Base-by-base conservation (phyloP, 2,888 invertebrate species). In the Ennomos fuscantarius region DNA sequence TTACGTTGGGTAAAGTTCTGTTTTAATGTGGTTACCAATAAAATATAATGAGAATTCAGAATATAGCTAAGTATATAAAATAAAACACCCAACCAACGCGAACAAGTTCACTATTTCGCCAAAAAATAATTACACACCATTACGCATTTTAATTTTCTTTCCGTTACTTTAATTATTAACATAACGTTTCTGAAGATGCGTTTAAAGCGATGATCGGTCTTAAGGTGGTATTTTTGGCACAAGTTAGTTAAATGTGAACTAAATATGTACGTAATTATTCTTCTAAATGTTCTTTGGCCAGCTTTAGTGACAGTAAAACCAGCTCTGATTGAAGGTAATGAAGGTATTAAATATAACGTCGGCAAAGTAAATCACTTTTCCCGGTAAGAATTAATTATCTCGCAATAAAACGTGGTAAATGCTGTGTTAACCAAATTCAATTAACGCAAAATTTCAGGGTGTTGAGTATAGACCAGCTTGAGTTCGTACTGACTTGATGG, bases 361-460 rank as follows among this genome's bases (percentile, higher is more conserved):
- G 63, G 68, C 69, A 64, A 68, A 69, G 70, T 68, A 80, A 77
- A 74, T 73, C 70, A 67, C 73, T 76, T 70, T 70, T 76, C 69
- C 59, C 62, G 62, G 68, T 71, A 78, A 74, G 62, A 81, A 81
- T 78, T 79, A 81, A 84, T 84, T 82, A 82, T 78, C 70, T 72
- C 61, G 77, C 64, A 66, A 80, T 84, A 84, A 86, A 82, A 74
- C 47, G 32, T 52, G 55, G 64, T 71, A 68, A 72, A 64, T 62
- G 70, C 73, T 75, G 71, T 72, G 74, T 81, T 81, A 79, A 80
- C 77, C 45, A 77, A 82, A 84, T 79, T 81, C 79, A 84, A 86
- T 84, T 83, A 82, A 67, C 65, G 68, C 66, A 67, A 69, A 73
- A 63, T 41, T 32, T 54, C 32, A 48, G 32, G 40, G 40, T 41